Evolutionary conservation across 2,113 vertebrate species (phyloP), one percentile per base, ranked within the genome.

Genomic region (Ceyx melanurus): DNA sequence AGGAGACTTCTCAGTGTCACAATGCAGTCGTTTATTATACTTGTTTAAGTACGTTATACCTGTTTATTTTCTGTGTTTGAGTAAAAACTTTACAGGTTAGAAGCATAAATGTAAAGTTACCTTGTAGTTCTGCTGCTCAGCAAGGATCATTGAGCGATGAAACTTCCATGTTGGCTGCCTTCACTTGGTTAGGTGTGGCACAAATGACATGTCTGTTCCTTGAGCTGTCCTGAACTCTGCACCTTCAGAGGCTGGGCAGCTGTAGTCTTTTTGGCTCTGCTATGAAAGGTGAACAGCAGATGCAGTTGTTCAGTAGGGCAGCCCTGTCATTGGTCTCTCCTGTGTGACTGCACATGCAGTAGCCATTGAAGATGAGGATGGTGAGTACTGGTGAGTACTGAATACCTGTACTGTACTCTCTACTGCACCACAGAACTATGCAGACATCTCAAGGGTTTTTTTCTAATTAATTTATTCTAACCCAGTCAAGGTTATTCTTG

Each of bases 251-350:
- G 0, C 25, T 64, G 53, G 61, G 33, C 70, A 83, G 37, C 16
- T 82, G 57, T 43, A 13, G 22, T 35, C 17, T 4, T 35, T 53
- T 50, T 1, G 35, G 28, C 18, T 28, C 48, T 26, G 1, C 13
- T 35, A 5, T 3, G 61, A 45, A 23, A 61, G 64, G 26, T 58
- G 75, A 57, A 46, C 5, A 46, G 58, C 25, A 18, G n/a, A 21
- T 72, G 19, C 25, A 16, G 0, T 21, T 46, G 60, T 45, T 54
- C 35, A 76, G 40, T 18, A n/a, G 14, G 7, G 25, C 28, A 58
- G 11, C 6, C 1, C 25, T 45, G 43, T 8, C 10, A 0, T 7
- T 68, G 53, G 2, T 0, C 0, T 71, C 74, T 56, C 13, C 20
- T 56, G 3, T 15, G 40, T 22, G 64, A 3, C 31, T 50, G 62